Evolutionary conservation across 2,888 invertebrate genomes (phyloP), one percentile per base, ranked within the genome.

Genomic region (Chloromyia formosa): DNA sequence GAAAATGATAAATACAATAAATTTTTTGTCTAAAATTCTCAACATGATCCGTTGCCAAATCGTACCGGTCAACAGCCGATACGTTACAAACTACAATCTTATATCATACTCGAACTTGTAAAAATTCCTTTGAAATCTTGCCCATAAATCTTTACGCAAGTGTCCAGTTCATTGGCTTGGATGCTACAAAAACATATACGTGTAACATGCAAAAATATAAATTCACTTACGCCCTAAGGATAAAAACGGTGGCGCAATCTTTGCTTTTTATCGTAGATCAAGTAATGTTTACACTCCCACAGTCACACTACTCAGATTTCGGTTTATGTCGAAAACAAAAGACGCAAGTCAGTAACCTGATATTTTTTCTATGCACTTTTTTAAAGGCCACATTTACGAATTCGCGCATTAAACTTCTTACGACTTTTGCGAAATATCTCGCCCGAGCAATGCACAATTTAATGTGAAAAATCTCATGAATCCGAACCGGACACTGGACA

Each of bases 281-380:
- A 49, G 27, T 35, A 10, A 23, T 40, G 22, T 64, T 60, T 23
- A 12, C 14, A 58, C 22, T 58, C 22, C 27, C 60, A 27, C 18
- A 27, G 23, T 22, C 27, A 22, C 27, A 23, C 60, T 60, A 23
- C 27, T 1, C 27, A 35, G 27, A 35, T 35, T n/a, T n/a, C 49
- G 49, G 49, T 49, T n/a, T 2, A n/a, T 49, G 16, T n/a, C 49
- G 49, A 35, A 58, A 71, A 71, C 71, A 56, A 71, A 71, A 71
- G 71, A 71, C 71, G 56, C 58, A 71, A 45, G 58, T 14, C 56
- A 71, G 71, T 58, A 71, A 71, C 71, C 56, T 18, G 71, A 56
- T 71, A 56, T 71, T 35, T 71, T 7, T 18, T 35, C 18, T 7
- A 56, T 20, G 23, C 54, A 69, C 18, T 71, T 40, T 71, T 40